Base-by-base conservation (phyloP, 2,797 vertebrate species). In the Brachyrhaphis roseni region DNA sequence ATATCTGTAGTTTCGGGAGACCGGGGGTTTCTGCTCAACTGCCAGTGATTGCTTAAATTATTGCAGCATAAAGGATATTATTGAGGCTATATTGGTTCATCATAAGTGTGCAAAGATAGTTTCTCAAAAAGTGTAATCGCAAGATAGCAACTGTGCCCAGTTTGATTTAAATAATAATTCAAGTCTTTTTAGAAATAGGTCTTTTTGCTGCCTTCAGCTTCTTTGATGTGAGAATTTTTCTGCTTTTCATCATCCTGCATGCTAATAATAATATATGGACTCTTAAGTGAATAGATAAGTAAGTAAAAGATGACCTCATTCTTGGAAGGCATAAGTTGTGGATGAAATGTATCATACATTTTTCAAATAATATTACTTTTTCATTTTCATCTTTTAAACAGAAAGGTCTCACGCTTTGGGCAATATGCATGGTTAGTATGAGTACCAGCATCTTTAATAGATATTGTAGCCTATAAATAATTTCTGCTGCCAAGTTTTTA, bases 321-420 rank as follows among this genome's bases (percentile, higher is more conserved):
- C 45, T 41, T 62, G 51, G 39, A 78, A 74, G 46, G 26, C 36
- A 13, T 64, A 62, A 31, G 78, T 79, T 59, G 55, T 62, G 75
- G 28, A 76, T 75, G 74, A 76, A 70, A 75, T 55, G 34, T 47
- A 41, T 75, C 74, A 47, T 76, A 34, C 57, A 76, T 76, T 49
- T 76, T 76, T 81, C 28, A 81, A 28, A 41, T 39, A 41, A 1
- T 47, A 76, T 76, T 81, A 76, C 74, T 81, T 72, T 81, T 76
- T 81, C 10, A 76, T 81, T 76, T 39, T 34, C 66, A 76, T 59
- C 34, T 59, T 72, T 81, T 15, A 23, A 62, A 62, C 23, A 28
- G 26, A 43, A 36, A 26, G 64, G 23, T 1, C 64, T 68, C 64
- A 13, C 20, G 4, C 64, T 41, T 68, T 68, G 64, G 20, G 64